These are phyloP conservation scores for Bombus huntii DNA, from an alignment of 1,140 invertebrate genomes.

Conservation along the genomic window DNA sequence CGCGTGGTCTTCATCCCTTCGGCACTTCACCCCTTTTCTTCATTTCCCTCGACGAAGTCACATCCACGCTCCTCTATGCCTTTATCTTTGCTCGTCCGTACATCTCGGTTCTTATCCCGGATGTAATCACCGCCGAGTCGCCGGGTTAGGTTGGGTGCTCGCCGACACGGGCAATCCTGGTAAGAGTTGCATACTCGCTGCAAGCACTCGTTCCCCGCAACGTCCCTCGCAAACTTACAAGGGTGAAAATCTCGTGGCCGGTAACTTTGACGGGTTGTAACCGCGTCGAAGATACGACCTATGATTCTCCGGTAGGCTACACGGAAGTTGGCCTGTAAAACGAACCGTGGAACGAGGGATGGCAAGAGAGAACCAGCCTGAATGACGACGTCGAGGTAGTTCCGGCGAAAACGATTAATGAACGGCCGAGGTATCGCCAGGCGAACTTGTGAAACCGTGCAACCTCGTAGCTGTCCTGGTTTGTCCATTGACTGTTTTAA, in stretches of 20 bases:
- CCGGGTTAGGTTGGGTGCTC: background rate
- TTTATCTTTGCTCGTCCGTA: slow-evolving; percentile 7
- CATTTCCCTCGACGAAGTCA: background rate
- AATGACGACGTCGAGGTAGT: background rate
- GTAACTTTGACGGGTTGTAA: slow-evolving; percentile 27
- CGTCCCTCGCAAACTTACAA: background rate
- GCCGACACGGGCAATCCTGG: background rate
- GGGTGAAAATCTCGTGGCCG: background rate
- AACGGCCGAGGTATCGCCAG: background rate
- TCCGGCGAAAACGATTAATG: slow-evolving; percentile 15
- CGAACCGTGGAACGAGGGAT: background rate
- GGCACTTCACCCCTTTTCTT: background rate
- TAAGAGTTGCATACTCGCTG: too few species aligned
- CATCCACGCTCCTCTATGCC: slow-evolving; percentile 20
- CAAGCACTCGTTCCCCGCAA: background rate
- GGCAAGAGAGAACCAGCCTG: too few species aligned
- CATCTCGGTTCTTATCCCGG: background rate
- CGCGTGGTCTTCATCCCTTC: background rate
- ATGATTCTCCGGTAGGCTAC: slow-evolving; percentile 16
- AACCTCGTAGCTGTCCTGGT: background rate
- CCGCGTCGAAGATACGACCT: background rate
- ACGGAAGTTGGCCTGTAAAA: background rate
- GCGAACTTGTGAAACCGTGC: background rate
- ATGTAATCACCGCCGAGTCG: slow-evolving; percentile 27
- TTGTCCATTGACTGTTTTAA: background rate